phyloP scores from a whole-genome alignment of 2,113 vertebrate species.

The Cettia cetti region DNA sequence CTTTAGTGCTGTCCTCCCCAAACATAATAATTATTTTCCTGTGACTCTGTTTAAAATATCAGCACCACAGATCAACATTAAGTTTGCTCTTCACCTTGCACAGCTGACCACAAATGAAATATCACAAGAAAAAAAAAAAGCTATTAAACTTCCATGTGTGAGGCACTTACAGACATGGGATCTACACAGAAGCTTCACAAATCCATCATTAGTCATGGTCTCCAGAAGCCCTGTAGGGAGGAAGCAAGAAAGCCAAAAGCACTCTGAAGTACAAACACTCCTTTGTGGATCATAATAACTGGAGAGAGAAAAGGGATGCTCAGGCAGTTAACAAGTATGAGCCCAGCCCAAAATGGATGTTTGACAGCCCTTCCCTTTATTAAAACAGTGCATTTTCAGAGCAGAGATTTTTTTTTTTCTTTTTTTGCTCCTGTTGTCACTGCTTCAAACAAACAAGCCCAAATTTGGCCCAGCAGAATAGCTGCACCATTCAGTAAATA shows the following conservation, averaged over 20 bases:
- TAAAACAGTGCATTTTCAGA: constrained; percentile 26
- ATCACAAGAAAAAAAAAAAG: background rate
- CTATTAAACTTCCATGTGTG: background rate
- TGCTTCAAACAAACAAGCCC: constrained; percentile 33
- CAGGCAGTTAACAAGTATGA: background rate
- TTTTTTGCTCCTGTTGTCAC: background rate
- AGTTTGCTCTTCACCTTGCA: background rate
- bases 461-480: constrained; percentile 53
- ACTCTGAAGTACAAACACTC: background rate
- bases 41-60: background rate
- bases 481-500: constrained; percentile 56
- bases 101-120: constrained; percentile 1
- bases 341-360: background rate
- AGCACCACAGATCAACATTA: background rate
- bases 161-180: background rate
- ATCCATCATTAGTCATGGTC: background rate
- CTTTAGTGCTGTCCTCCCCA: background rate
- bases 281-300: background rate
- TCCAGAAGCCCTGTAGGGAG: background rate
- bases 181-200: background rate
- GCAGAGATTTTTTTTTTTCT: background rate
- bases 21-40: background rate
- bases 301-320: background rate
- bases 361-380: background rate
- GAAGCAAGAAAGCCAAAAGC: background rate